Evolutionary conservation across 2,797 vertebrate genomes (phyloP).

Genomic region (Acomys russatus): DNA sequence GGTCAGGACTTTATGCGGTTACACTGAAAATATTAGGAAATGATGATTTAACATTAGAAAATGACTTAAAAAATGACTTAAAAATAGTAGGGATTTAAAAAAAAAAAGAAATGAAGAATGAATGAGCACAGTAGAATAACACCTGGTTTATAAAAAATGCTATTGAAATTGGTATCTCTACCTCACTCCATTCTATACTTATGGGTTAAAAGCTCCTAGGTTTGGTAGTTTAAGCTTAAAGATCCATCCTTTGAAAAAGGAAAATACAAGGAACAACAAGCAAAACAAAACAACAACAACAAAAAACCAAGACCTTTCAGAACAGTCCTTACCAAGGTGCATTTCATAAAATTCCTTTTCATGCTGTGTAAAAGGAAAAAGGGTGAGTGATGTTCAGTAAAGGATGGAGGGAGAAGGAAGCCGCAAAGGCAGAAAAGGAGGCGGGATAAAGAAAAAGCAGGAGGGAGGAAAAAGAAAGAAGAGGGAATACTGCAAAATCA

Average conservation of each 20-base stretch:
- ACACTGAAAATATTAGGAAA: not conserved
- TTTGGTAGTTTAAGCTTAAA: not conserved
- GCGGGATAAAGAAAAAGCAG: fast-evolving
- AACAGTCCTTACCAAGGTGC: not conserved
- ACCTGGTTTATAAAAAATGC: constrained; percentile 6
- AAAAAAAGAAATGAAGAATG: not conserved
- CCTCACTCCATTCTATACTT: not conserved
- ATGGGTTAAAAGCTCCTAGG: not conserved
- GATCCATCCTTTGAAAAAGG: constrained; percentile 4
- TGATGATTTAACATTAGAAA: not conserved
- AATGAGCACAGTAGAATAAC: constrained; percentile 25
- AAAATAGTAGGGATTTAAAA: not conserved
- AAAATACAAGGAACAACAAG: not conserved
- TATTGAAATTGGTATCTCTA: not conserved
- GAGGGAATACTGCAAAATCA: fast-evolving
- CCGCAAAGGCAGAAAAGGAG: no score
- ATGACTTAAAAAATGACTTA: not conserved
- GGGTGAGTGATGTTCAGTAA: not conserved
- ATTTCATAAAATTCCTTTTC: not conserved
- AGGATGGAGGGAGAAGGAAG: no score
- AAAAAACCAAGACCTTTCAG: not conserved
- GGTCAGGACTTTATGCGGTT: not conserved
- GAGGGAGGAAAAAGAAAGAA: no score
- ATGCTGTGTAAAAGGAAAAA: not conserved
- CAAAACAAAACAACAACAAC: not conserved